Percentiles rank a stretch among this genome's conserved stretches.
Conservation (phyloP, 1,140 invertebrate species). For the Dendrolimus punctatus region DNA sequence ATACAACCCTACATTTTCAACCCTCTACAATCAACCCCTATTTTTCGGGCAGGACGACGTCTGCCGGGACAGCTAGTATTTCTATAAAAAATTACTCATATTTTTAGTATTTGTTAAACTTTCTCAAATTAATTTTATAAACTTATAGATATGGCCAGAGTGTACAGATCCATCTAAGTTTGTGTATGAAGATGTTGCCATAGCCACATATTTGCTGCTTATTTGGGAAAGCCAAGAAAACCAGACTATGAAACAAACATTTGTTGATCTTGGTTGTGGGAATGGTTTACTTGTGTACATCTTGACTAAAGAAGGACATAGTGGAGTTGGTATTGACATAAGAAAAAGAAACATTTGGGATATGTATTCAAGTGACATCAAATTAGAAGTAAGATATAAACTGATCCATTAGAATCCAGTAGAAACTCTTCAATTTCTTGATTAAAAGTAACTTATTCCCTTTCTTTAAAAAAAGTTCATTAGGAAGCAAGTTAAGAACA, state of each 20-base stretch:
- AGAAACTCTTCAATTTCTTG: too few species aligned
- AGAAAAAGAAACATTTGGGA: slow-evolving; percentile 93
- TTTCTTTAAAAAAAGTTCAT: too few species aligned
- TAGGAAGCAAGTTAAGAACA: too few species aligned
- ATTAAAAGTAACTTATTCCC: too few species aligned
- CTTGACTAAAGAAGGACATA: slow-evolving; percentile 85
- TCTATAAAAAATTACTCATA: slow-evolving; percentile 9
- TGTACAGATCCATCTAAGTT: slow-evolving; percentile 95
- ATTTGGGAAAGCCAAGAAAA: slow-evolving; percentile 77
- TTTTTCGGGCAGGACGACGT: too few species aligned
- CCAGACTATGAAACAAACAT: slow-evolving; percentile 74
- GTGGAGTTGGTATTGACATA: slow-evolving; percentile 93
- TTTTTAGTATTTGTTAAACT: not conserved
- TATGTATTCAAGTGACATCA: slow-evolving; percentile 75
- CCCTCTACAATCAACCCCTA: too few species aligned
- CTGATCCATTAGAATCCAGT: too few species aligned
- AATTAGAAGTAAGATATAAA: slow-evolving; percentile 39
- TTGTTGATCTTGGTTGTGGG: slow-evolving; percentile 97
- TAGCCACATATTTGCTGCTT: slow-evolving; percentile 92
- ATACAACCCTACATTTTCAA: too few species aligned
- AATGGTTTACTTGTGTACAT: slow-evolving; percentile 96
- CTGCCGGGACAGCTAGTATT: too few species aligned
- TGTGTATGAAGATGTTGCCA: slow-evolving; percentile 97
- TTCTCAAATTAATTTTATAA: slow-evolving; percentile 1
- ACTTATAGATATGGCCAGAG: slow-evolving; percentile 85